Percentiles rank a stretch among this genome's conserved stretches.
phyloP scores from a whole-genome alignment of 2,113 vertebrate genomes.

The Nothoprocta pentlandii region DNA sequence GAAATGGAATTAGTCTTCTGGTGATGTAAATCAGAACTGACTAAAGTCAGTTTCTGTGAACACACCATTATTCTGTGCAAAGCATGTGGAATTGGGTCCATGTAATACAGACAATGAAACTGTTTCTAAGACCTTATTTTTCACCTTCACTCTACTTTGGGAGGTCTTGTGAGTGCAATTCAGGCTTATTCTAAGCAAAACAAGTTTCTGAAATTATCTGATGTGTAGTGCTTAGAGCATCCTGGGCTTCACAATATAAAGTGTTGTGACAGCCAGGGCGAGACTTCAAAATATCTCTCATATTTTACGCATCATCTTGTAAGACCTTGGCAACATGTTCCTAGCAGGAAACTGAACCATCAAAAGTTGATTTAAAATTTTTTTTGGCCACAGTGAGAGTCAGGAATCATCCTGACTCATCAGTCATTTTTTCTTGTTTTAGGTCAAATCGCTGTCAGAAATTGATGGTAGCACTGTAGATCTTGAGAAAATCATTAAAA shows the following conservation, averaged over 20 bases:
- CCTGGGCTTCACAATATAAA: neutral
- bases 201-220: neutral
- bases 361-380: neutral
- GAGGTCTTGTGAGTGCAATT: neutral
- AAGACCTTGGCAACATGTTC: neutral
- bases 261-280: neutral
- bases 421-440: neutral
- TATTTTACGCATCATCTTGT: neutral
- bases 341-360: neutral
- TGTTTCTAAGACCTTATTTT: neutral
- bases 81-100: neutral
- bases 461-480: neutral
- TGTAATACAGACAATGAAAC: neutral
- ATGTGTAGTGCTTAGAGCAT: neutral
- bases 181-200: neutral
- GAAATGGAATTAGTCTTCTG: neutral
- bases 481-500: neutral
- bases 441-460: neutral
- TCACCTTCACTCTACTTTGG: neutral
- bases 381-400: neutral
- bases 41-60: neutral
- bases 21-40: neutral
- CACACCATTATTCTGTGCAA: neutral
- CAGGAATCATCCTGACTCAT: neutral
- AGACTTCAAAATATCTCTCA: neutral